Evolutionary conservation across 2,113 vertebrate species (phyloP).

Genomic region (Cyphomyrus plagiostoma): DNA sequence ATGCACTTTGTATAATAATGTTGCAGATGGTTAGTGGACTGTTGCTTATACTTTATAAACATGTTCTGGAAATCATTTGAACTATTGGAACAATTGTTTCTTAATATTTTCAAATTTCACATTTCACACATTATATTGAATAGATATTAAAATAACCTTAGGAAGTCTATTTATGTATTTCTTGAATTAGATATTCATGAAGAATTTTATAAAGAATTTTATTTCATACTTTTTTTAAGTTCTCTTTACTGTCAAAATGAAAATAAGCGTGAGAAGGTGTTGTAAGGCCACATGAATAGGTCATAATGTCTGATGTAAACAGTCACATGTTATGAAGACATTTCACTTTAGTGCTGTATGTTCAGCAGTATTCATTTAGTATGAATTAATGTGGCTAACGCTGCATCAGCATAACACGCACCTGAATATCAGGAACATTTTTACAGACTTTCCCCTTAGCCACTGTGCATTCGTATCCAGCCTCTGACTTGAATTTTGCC

Average conservation of each 20-base stretch:
- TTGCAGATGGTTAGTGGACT: neutral
- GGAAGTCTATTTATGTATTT: neutral
- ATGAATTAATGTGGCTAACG: neutral
- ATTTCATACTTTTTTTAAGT: neutral
- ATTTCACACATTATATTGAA: neutral
- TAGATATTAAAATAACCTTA: neutral
- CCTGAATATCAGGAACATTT: neutral
- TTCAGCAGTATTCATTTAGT: neutral
- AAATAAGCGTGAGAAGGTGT: neutral
- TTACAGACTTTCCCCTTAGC: neutral
- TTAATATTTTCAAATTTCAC: neutral
- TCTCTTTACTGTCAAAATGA: neutral
- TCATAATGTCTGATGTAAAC: neutral
- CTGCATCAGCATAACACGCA: neutral
- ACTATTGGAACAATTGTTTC: neutral
- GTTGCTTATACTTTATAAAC: neutral
- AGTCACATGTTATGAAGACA: neutral
- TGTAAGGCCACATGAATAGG: neutral
- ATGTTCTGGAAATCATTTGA: neutral
- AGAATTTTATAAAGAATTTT: neutral
- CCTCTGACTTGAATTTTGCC: constrained; percentile 55
- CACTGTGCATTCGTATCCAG: neutral
- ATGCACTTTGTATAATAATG: neutral
- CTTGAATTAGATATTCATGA: neutral
- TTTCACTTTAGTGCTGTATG: neutral